Evolutionary conservation across 2,797 vertebrate species (phyloP).

Genomic region (Acipenser transmontanus): DNA sequence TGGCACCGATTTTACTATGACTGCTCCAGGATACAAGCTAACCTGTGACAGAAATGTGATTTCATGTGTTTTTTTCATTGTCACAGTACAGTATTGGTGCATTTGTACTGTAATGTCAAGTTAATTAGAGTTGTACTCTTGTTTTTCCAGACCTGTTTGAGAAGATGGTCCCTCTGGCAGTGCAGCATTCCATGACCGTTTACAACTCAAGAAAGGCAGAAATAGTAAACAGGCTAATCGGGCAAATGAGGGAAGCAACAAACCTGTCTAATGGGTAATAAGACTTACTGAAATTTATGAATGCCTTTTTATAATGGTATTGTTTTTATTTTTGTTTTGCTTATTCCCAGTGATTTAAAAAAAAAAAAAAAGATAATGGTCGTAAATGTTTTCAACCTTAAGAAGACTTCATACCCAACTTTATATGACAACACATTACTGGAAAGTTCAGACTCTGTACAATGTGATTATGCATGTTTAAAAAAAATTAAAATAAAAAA

Average conservation of each 20-base stretch:
- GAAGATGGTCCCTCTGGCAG: slow-evolving; percentile 94
- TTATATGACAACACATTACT: no score
- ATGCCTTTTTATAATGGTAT: no score
- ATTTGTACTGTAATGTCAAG: no score
- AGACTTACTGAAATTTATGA: background rate
- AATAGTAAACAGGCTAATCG: slow-evolving; percentile 83
- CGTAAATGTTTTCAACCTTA: no score
- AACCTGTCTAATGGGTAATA: slow-evolving; percentile 90
- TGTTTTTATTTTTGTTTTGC: slow-evolving; percentile 4
- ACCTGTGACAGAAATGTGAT: background rate
- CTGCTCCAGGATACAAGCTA: background rate
- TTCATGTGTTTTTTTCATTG: no score
- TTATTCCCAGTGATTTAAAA: background rate
- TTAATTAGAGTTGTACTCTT: background rate
- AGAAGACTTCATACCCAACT: no score
- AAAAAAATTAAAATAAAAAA: no score
- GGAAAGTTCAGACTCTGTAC: no score
- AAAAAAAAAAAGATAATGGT: no score
- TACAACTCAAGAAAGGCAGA: slow-evolving; percentile 87
- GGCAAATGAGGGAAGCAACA: slow-evolving; percentile 90
- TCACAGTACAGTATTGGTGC: no score
- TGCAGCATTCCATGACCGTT: slow-evolving; percentile 81
- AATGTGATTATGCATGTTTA: no score
- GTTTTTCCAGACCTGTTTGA: slow-evolving; percentile 83
- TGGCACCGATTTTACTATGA: background rate